Percentiles rank a stretch among this genome's conserved stretches.
phyloP scores from a whole-genome alignment of 2,797 vertebrate species.

The Bradypus variegatus region DNA sequence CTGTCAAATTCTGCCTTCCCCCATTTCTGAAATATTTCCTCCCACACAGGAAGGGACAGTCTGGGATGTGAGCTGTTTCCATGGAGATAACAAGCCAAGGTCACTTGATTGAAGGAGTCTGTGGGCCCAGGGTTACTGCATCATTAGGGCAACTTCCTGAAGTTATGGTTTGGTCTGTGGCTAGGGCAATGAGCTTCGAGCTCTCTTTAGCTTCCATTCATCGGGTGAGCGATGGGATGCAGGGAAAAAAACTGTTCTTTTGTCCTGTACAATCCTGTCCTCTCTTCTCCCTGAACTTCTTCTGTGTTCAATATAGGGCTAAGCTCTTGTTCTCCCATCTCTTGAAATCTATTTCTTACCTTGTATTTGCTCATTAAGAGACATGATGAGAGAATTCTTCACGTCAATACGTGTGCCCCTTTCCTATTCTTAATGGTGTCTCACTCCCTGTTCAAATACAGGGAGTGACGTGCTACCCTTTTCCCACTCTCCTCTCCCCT shows the following conservation, averaged over 20 bases:
- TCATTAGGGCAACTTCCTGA: background rate
- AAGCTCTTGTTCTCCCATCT: background rate
- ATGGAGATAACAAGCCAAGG: constrained; percentile 58
- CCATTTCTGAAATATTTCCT: constrained; percentile 40
- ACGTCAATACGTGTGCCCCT: background rate
- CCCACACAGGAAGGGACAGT: constrained; percentile 59
- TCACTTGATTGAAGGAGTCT: constrained; percentile 35
- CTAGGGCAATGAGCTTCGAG: background rate
- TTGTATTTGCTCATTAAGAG: background rate
- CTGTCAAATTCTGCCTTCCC: constrained; percentile 14
- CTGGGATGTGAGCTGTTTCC: constrained; percentile 51
- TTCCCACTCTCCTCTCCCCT: background rate
- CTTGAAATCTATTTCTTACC: background rate
- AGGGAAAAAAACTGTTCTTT: too few species aligned
- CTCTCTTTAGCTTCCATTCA: background rate
- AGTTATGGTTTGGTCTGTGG: background rate
- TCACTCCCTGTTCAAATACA: background rate
- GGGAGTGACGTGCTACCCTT: background rate
- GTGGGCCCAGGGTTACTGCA: background rate
- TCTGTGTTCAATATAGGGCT: background rate
- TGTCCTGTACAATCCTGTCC: too few species aligned
- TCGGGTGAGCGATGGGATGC: rapidly evolving
- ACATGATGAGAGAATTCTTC: background rate
- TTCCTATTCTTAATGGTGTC: background rate
- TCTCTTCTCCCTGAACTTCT: background rate